phyloP scores from a whole-genome alignment of 2,113 vertebrate species.

The Perccottus glenii region DNA sequence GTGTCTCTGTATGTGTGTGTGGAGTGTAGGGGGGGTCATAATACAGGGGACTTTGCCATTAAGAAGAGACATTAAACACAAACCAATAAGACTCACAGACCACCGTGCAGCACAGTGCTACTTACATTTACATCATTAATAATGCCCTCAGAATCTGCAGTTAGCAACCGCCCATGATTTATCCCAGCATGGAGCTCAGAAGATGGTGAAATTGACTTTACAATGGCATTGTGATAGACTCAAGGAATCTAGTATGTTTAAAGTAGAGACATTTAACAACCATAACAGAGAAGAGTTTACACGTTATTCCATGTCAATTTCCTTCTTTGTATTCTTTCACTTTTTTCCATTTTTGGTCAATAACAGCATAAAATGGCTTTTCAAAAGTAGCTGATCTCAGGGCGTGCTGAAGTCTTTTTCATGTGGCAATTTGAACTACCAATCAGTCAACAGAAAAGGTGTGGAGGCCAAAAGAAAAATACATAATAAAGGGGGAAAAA shows the following conservation, averaged over 20 bases:
- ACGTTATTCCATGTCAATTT: too few relatives aligned
- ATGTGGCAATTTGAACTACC: too few relatives aligned
- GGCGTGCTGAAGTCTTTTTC: too few relatives aligned
- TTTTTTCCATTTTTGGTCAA: too few relatives aligned
- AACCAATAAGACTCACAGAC: constrained; percentile 54
- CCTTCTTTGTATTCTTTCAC: too few relatives aligned
- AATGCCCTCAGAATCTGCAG: neutral
- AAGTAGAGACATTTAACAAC: too few relatives aligned
- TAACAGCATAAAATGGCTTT: too few relatives aligned
- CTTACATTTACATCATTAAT: constrained; percentile 14
- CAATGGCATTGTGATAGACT: neutral
- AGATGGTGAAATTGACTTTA: neutral
- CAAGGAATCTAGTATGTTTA: neutral
- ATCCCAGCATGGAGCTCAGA: neutral
- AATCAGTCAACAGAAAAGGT: neutral
- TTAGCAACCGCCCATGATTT: neutral
- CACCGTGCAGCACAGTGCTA: constrained; percentile 28
- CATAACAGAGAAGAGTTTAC: too few relatives aligned
- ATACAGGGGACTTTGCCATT: constrained; percentile 63
- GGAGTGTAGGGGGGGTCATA: constrained; percentile 44
- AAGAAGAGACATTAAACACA: constrained; percentile 69
- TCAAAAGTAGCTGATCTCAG: too few relatives aligned
- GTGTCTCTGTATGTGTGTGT: constrained; percentile 13
- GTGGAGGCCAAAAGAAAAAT: constrained; percentile 6
- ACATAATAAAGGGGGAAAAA: constrained; percentile 26